These are phyloP conservation scores for Bergia puertoricense DNA, from an alignment of 92 coral and sea anemone genomes.

Conservation along the genomic window DNA sequence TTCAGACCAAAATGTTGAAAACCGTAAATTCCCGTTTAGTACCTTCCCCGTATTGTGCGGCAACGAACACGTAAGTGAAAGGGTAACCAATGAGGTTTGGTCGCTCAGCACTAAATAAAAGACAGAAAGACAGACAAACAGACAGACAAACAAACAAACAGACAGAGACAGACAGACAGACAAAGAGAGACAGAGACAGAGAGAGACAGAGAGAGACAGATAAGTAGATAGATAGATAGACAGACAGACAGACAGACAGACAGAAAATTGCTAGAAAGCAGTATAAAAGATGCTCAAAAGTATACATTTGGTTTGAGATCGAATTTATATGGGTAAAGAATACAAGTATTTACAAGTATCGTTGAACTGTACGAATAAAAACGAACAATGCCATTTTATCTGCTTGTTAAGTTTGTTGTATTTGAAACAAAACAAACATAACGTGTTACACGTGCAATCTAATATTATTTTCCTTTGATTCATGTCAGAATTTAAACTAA, in stretches of 20 bases:
- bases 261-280: too few relatives aligned
- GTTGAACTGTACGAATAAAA: not conserved
- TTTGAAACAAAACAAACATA: too few relatives aligned
- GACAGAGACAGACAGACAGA: not conserved
- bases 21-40: too few relatives aligned
- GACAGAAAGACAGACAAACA: not conserved
- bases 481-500: not conserved
- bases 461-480: too few relatives aligned
- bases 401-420: not conserved
- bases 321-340: too few relatives aligned
- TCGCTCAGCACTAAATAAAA: not conserved
- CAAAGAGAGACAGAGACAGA: not conserved
- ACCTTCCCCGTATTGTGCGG: too few relatives aligned
- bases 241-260: not conserved
- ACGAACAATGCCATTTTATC: not conserved
- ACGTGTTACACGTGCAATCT: too few relatives aligned
- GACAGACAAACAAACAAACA: not conserved
- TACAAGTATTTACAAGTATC: too few relatives aligned
- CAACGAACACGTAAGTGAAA: too few relatives aligned
- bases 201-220: not conserved
- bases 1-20: too few relatives aligned
- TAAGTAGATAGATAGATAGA: not conserved
- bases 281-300: too few relatives aligned
- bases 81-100: not conserved
- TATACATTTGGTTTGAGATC: too few relatives aligned